Percentiles rank a stretch among this genome's conserved stretches.
Evolutionary conservation across 2,888 invertebrate species (phyloP).

Genomic region (Elysia crispata): DNA sequence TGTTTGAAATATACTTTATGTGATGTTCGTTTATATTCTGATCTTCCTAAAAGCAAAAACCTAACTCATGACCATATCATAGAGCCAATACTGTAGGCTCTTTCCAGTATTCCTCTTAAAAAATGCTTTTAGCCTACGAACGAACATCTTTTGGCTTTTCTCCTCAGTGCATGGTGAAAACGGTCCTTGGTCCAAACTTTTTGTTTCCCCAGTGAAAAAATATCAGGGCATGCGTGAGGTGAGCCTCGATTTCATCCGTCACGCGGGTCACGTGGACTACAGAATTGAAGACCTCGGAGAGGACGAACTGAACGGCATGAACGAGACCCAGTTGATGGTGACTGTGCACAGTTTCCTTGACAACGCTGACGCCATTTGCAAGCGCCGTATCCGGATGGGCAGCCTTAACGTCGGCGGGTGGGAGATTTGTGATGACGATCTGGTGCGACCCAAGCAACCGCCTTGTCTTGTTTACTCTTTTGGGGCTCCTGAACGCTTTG

Average conservation of each 20-base stretch:
- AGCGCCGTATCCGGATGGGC: constrained; percentile 36
- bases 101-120: background rate
- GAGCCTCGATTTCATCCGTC: constrained; percentile 24
- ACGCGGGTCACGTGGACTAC: constrained; percentile 12
- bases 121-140: background rate
- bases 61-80: too few relatives aligned
- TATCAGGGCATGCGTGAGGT: constrained; percentile 36
- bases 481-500: background rate
- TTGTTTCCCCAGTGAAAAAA: constrained; percentile 34
- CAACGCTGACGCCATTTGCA: constrained; percentile 40
- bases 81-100: too few relatives aligned
- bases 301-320: constrained; percentile 33
- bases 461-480: constrained; percentile 43
- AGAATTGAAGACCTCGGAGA: constrained; percentile 18
- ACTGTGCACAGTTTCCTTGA: constrained; percentile 43
- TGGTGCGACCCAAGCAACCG: constrained; percentile 7
- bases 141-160: background rate
- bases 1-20: too few relatives aligned
- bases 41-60: too few relatives aligned
- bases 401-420: constrained; percentile 33
- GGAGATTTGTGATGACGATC: constrained; percentile 46
- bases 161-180: background rate
- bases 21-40: too few relatives aligned
- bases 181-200: background rate
- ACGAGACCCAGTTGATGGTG: constrained; percentile 41